Evolutionary conservation across 2,888 invertebrate genomes (phyloP).

Genomic region (Lepidocyrtoides sp.): DNA sequence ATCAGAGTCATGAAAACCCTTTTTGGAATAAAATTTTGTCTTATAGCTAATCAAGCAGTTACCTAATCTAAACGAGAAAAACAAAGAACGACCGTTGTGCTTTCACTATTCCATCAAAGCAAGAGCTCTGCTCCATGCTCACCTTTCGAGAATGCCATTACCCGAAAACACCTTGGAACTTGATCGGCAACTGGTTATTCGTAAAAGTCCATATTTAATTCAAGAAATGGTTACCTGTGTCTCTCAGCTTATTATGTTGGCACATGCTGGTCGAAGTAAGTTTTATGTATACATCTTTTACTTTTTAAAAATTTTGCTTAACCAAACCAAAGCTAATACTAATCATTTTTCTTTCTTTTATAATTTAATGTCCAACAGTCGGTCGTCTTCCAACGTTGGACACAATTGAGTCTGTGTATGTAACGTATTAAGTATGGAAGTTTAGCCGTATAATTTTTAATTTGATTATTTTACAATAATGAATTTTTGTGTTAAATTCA

Average conservation of each 20-base stretch:
- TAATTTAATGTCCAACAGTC: conserved; percentile 88
- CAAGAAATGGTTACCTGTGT: conserved; percentile 99
- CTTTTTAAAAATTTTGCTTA: background rate
- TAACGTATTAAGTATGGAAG: no score
- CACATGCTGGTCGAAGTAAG: conserved; percentile 95
- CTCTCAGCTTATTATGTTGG: conserved; percentile 96
- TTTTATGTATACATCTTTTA: no score
- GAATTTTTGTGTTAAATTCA: no score
- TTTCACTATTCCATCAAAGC: conserved; percentile 95
- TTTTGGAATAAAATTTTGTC: conserved; percentile 66
- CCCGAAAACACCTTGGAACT: conserved; percentile 93
- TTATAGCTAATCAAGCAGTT: conserved; percentile 95
- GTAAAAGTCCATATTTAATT: conserved; percentile 97
- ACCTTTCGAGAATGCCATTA: conserved; percentile 94
- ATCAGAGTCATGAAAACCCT: background rate
- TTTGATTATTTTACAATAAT: no score
- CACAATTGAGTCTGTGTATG: conserved; percentile 99
- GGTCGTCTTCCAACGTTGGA: conserved; percentile 95
- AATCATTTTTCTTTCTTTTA: conserved; percentile 5
- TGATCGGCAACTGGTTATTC: conserved; percentile 94
- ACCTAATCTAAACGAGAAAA: conserved; percentile 97
- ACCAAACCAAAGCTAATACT: no score
- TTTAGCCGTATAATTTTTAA: no score
- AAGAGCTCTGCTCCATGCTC: conserved; percentile 97
- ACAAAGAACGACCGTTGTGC: conserved; percentile 97